Evolutionary conservation across 2,888 invertebrate genomes (phyloP).

Genomic region (Cheilosia scutellata): DNA sequence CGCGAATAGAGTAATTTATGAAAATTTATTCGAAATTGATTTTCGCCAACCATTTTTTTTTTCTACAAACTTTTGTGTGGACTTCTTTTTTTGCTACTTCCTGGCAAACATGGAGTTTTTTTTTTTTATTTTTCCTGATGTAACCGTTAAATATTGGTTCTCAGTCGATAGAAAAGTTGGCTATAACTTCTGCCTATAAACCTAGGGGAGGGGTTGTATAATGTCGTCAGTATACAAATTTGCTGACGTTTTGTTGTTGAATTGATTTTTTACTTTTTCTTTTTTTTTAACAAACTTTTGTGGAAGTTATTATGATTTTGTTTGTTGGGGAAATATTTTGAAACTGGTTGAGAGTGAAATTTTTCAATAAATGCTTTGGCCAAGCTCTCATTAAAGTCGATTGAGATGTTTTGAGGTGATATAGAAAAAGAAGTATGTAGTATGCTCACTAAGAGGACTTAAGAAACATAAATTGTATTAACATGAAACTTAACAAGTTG

Average conservation of each 20-base stretch:
- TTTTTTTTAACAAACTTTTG: not conserved
- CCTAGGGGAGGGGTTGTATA: not conserved
- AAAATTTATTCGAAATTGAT: conserved; percentile 76
- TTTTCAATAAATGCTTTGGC: not conserved
- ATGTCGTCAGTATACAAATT: conserved; percentile 47
- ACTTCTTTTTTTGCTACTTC: conserved; percentile 33
- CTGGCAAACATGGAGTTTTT: conserved; percentile 59
- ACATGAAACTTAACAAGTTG: too few relatives aligned
- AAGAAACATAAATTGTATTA: too few relatives aligned
- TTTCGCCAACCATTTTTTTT: conserved; percentile 23
- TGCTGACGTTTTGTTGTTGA: conserved; percentile 63
- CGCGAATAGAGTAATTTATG: conserved; percentile 73
- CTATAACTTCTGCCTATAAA: conserved; percentile 50
- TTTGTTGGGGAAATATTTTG: conserved; percentile 14
- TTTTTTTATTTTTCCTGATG: conserved; percentile 60
- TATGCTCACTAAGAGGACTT: too few relatives aligned
- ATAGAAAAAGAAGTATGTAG: too few relatives aligned
- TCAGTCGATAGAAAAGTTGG: conserved; percentile 74
- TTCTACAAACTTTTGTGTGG: conserved; percentile 13
- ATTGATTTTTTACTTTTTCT: conserved; percentile 18
- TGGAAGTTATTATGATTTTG: conserved; percentile 28
- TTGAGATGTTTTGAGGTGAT: too few relatives aligned
- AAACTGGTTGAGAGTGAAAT: not conserved
- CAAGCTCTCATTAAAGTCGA: not conserved
- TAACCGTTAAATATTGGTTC: conserved; percentile 67